phyloP scores from a whole-genome alignment of 1,140 invertebrate genomes.

The Plectus sambesii region DNA sequence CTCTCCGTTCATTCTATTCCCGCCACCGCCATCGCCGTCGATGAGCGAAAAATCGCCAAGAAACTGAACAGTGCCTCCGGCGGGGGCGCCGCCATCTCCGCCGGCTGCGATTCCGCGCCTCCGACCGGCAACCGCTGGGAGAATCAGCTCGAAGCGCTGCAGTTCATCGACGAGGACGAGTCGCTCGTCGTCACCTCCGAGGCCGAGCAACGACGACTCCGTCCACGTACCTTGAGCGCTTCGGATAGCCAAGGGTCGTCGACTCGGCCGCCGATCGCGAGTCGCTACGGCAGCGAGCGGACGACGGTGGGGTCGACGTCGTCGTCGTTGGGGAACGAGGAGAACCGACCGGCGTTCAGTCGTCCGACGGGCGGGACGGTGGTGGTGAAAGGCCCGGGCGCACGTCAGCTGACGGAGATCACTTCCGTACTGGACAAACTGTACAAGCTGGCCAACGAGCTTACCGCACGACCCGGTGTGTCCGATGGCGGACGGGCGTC shows the following conservation, averaged over 20 bases:
- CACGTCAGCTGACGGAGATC: constrained; percentile 22
- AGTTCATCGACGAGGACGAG: constrained; percentile 21
- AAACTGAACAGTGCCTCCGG: no score
- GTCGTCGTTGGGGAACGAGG: not conserved
- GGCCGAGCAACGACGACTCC: no score
- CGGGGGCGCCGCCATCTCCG: not conserved
- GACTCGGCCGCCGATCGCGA: no score
- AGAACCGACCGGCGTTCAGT: not conserved
- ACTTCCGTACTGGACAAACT: constrained; percentile 22
- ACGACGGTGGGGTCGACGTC: no score
- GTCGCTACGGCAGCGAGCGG: no score
- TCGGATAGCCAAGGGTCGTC: no score
- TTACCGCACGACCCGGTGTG: constrained; percentile 9
- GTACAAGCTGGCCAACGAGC: constrained; percentile 18
- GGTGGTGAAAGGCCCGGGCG: no score
- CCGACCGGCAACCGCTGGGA: constrained; percentile 7
- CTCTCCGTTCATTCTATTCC: not conserved
- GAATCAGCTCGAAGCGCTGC: constrained; percentile 15
- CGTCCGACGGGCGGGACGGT: not conserved
- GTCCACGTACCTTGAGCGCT: no score
- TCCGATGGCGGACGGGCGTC: no score
- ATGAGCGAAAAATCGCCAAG: no score
- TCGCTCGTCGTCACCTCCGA: not conserved
- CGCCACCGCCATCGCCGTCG: not conserved
- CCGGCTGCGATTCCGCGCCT: not conserved